Conservation (phyloP, 2,888 invertebrate genomes). For the Eudasyphora cyanicolor region DNA sequence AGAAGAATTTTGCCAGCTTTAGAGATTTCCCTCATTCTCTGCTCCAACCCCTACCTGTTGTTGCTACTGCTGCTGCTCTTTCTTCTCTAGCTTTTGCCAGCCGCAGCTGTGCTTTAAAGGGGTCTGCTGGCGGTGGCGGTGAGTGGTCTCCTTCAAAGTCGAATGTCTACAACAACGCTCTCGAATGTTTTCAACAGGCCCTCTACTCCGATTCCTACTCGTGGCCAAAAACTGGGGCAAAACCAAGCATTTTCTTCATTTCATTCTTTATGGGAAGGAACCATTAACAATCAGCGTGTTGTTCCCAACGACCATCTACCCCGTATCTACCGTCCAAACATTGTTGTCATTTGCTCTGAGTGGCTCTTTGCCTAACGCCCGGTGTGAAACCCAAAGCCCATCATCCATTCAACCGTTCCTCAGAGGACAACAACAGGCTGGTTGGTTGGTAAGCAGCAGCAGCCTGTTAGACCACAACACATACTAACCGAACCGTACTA, state of each 20-base stretch:
- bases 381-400: neutral
- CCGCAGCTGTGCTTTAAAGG: neutral
- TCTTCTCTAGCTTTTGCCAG: neutral
- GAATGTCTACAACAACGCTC: neutral
- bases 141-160: neutral
- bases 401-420: neutral
- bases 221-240: neutral
- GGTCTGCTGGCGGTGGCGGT: neutral
- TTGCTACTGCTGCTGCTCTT: neutral
- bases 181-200: neutral
- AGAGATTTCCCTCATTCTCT: neutral
- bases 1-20: neutral
- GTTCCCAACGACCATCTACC: neutral
- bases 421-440: neutral
- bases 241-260: conserved; percentile 8
- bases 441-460: neutral
- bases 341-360: neutral
- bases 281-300: conserved; percentile 11
- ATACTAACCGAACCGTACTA: conserved; percentile 1
- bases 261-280: neutral
- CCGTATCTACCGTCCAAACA: neutral
- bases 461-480: neutral
- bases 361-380: neutral
- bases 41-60: neutral
- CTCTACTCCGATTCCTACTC: neutral